Conservation (phyloP, 2,797 vertebrate species). For the Sebastes oblongus region DNA sequence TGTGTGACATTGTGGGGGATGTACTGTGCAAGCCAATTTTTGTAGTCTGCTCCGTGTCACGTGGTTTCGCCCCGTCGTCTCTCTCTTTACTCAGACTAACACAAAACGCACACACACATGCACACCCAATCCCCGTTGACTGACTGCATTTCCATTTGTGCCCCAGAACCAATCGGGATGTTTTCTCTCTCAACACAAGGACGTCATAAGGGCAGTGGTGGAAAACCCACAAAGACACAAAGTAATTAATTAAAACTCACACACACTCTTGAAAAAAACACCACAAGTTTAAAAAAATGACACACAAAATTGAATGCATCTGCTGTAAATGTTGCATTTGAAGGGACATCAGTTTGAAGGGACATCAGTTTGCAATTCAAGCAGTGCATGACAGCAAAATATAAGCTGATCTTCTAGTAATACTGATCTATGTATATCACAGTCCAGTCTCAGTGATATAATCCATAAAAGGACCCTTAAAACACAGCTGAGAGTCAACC, state of each 20-base stretch:
- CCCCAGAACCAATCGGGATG: conserved; percentile 28
- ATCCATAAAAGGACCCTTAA: background rate
- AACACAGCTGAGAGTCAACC: background rate
- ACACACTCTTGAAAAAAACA: background rate
- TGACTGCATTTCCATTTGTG: conserved; percentile 27
- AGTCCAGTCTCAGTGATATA: background rate
- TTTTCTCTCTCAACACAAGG: background rate
- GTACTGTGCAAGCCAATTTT: conserved; percentile 1
- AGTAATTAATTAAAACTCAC: conserved; percentile 1
- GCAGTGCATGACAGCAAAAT: background rate
- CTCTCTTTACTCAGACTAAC: conserved; percentile 4
- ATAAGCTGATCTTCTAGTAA: background rate
- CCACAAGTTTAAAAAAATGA: background rate
- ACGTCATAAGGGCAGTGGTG: background rate
- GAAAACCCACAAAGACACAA: conserved; percentile 2
- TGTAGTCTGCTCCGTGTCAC: conserved; percentile 21
- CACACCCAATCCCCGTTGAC: conserved; percentile 8
- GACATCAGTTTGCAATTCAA: background rate
- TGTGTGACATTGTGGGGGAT: conserved; percentile 7
- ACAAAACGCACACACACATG: background rate
- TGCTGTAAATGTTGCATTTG: background rate
- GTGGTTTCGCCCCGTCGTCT: background rate
- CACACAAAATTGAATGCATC: background rate
- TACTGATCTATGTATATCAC: background rate
- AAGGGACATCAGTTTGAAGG: background rate